These are phyloP conservation scores for Hydrophis major DNA, from an alignment of 2,797 vertebrate genomes.

Conservation along the genomic window DNA sequence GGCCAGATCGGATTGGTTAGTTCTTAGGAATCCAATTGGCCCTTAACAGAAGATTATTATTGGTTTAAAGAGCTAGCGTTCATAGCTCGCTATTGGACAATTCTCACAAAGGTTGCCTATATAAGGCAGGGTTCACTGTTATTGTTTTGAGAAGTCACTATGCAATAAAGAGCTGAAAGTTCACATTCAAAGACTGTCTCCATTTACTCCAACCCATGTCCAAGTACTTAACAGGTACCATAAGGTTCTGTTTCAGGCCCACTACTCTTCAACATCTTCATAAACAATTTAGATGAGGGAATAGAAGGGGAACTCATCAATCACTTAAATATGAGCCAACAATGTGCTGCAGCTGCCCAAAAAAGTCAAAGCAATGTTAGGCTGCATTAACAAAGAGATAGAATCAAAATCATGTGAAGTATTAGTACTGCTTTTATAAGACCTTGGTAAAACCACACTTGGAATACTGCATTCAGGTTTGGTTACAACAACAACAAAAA, in stretches of 20 bases:
- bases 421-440: not conserved
- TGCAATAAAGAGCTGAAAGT: no score
- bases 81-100: no score
- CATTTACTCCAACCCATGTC: no score
- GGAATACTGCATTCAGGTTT: not conserved
- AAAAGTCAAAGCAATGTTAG: not conserved
- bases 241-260: not conserved
- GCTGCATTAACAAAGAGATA: not conserved
- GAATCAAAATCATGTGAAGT: not conserved
- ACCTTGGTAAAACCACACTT: not conserved
- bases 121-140: no score
- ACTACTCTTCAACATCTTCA: not conserved
- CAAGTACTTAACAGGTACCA: not conserved
- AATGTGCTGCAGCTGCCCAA: not conserved
- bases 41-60: no score
- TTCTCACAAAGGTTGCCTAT: no score
- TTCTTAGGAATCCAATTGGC: no score
- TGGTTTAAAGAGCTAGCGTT: no score
- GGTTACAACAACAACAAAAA: not conserved
- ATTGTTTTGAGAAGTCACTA: no score
- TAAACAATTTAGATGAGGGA: not conserved
- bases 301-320: not conserved
- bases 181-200: no score
- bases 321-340: not conserved
- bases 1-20: no score